phyloP scores from a whole-genome alignment of 2,888 invertebrate species.

The Ecliptopera silaceata region DNA sequence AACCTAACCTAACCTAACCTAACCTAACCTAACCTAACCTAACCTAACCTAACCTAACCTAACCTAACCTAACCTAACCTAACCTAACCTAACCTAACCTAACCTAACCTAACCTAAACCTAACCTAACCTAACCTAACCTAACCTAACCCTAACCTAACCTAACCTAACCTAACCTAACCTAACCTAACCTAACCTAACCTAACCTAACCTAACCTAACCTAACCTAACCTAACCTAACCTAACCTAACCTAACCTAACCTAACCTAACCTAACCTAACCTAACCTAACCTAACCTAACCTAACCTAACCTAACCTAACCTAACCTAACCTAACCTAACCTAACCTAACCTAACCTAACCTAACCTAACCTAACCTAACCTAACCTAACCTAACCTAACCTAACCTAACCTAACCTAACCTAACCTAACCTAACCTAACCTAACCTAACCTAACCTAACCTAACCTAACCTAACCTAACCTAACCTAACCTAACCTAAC shows the following conservation, averaged over 20 bases:
- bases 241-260: conserved; percentile 22
- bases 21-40: conserved; percentile 23
- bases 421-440: conserved; percentile 26
- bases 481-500: conserved; percentile 22
- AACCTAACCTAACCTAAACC: conserved; percentile 28
- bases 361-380: conserved; percentile 21
- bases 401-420: conserved; percentile 26
- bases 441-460: conserved; percentile 27
- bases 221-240: conserved; percentile 27
- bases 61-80: conserved; percentile 25
- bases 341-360: conserved; percentile 23
- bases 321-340: conserved; percentile 28
- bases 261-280: conserved; percentile 22
- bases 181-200: conserved; percentile 26
- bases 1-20: conserved; percentile 26
- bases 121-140: conserved; percentile 21
- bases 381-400: conserved; percentile 24
- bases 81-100: conserved; percentile 26
- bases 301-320: conserved; percentile 27
- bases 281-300: conserved; percentile 25
- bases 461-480: conserved; percentile 22
- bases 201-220: conserved; percentile 26
- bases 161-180: conserved; percentile 24
- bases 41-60: conserved; percentile 22
- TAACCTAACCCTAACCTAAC: conserved; percentile 21